phyloP scores from a whole-genome alignment of 1,140 invertebrate species.

The Archegozetes longisetosus region DNA sequence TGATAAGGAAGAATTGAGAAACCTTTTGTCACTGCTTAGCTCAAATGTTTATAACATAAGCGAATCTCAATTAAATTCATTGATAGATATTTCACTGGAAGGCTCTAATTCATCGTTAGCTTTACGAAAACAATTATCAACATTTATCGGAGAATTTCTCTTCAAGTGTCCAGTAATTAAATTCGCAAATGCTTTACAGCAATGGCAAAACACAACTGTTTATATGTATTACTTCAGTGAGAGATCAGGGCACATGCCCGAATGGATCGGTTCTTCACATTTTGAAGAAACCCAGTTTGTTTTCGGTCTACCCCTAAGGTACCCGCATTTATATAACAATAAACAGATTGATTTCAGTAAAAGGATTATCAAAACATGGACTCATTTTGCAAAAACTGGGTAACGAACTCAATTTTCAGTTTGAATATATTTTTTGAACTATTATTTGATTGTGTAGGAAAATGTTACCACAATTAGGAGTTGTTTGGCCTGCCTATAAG shows the following conservation, averaged over 20 bases:
- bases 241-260: slow-evolving; percentile 56
- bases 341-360: slow-evolving; percentile 61
- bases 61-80: background rate
- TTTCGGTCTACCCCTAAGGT: slow-evolving; percentile 77
- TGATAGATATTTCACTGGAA: background rate
- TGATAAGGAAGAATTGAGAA: background rate
- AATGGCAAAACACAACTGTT: slow-evolving; percentile 31
- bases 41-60: background rate
- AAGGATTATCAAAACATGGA: slow-evolving; percentile 84
- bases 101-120: background rate
- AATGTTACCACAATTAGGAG: background rate
- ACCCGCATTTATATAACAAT: slow-evolving; percentile 52
- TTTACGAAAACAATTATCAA: background rate
- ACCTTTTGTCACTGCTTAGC: background rate
- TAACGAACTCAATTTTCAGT: slow-evolving; percentile 27
- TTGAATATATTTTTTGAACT: background rate
- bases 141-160: slow-evolving; percentile 3
- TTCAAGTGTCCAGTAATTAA: slow-evolving; percentile 10
- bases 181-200: background rate
- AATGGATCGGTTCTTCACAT: slow-evolving; percentile 87
- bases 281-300: slow-evolving; percentile 88
- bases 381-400: slow-evolving; percentile 86
- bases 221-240: slow-evolving; percentile 89
- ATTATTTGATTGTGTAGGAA: background rate
- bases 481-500: background rate